Evolutionary conservation across 2,113 vertebrate genomes (phyloP).

Genomic region (Heliornis fulica): DNA sequence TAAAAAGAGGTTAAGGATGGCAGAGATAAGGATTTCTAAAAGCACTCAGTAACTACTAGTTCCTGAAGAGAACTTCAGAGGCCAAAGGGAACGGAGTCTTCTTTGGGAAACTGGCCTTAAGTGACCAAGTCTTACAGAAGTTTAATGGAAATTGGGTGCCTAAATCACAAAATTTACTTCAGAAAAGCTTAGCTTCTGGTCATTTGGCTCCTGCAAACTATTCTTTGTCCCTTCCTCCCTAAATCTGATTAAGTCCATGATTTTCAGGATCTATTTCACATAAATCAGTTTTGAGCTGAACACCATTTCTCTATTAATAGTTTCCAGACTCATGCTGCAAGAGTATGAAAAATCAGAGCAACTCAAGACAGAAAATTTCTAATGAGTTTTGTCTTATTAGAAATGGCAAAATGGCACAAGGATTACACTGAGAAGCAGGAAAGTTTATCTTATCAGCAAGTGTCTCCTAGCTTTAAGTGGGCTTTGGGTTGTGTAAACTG

Average conservation of each 20-base stretch:
- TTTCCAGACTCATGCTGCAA: neutral
- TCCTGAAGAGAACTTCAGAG: neutral
- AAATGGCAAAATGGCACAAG: neutral
- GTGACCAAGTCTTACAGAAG: neutral
- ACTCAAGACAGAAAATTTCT: neutral
- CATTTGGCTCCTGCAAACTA: neutral
- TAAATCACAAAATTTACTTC: neutral
- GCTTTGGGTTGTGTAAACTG: neutral
- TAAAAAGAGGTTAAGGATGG: neutral
- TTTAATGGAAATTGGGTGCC: neutral
- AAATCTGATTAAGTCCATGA: neutral
- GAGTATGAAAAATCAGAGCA: neutral
- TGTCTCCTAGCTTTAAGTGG: neutral
- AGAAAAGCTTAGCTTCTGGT: neutral
- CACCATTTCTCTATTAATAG: conserved; percentile 27
- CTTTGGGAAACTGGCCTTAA: neutral
- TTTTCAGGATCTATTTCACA: conserved; percentile 4
- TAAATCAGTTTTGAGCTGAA: conserved; percentile 35
- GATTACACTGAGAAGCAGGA: neutral
- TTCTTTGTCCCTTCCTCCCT: neutral
- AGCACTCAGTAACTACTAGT: neutral
- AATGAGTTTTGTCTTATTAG: neutral
- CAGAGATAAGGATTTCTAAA: neutral
- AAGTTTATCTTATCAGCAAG: neutral
- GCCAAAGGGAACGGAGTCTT: neutral